Evolutionary conservation across 2,797 vertebrate species (phyloP).

Genomic region (Chelon labrosus): DNA sequence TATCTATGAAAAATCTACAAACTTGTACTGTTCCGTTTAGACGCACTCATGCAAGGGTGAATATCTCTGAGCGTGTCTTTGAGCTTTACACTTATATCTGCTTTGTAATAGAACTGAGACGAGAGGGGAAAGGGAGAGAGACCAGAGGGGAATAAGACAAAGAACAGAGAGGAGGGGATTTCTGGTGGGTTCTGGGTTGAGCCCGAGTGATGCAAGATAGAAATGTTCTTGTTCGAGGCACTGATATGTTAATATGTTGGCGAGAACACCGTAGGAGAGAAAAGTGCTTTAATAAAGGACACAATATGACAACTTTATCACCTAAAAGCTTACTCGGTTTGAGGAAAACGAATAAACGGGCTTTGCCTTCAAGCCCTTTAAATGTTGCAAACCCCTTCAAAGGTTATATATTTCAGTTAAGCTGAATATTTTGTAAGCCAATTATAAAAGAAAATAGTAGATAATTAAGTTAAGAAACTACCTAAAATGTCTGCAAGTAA

Average conservation of each 20-base stretch:
- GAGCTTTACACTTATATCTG: conserved; percentile 5
- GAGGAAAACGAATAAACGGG: not conserved
- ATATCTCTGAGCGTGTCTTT: not conserved
- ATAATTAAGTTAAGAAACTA: too few species aligned
- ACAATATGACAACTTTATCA: not conserved
- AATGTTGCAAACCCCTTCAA: not conserved
- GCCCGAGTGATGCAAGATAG: not conserved
- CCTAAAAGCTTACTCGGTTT: not conserved
- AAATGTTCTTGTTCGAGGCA: too few species aligned
- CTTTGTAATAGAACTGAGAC: not conserved
- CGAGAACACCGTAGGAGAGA: not conserved
- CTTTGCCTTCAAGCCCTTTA: not conserved
- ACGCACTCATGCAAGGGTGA: not conserved
- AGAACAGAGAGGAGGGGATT: not conserved
- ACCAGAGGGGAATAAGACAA: not conserved
- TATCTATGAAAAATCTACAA: not conserved
- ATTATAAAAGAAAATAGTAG: too few species aligned
- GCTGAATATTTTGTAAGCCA: not conserved
- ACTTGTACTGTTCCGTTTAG: not conserved
- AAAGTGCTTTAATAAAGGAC: not conserved
- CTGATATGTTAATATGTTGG: not conserved
- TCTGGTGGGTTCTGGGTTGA: not conserved
- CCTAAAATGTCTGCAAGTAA: too few species aligned
- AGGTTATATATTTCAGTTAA: not conserved
- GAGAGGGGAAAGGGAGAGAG: not conserved